A percentile compares a stretch with the other conserved stretches of the same genome.
These are phyloP conservation scores for Sebastes oblongus DNA, from an alignment of 2,797 vertebrate genomes.

Conservation along the genomic window DNA sequence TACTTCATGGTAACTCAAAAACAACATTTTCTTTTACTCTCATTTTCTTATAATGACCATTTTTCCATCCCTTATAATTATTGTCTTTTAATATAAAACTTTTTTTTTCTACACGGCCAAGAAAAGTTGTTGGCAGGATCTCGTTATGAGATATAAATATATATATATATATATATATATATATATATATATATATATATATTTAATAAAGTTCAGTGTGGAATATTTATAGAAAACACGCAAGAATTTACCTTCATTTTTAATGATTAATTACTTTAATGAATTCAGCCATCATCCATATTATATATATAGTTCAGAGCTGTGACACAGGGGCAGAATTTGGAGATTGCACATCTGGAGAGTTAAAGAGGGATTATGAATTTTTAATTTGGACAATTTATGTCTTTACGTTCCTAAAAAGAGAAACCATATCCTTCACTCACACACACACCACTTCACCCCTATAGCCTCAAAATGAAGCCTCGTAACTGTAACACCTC, in stretches of 20 bases:
- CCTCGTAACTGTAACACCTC: not conserved
- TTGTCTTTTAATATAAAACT: conserved; percentile 5
- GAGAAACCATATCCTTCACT: conserved; percentile 4
- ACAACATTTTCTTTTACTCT: conserved; percentile 35
- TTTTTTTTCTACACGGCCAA: not conserved
- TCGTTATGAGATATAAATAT: not conserved
- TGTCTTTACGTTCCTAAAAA: conserved; percentile 22
- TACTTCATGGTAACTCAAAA: conserved; percentile 5
- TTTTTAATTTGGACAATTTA: conserved; percentile 29
- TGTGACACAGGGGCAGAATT: not conserved
- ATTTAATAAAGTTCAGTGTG: not conserved
- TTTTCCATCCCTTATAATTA: conserved; percentile 27
- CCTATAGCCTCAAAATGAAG: not conserved
- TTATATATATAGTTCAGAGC: not conserved
- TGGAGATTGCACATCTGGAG: not conserved
- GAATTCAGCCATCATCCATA: not conserved
- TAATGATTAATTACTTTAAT: conserved; percentile 22
- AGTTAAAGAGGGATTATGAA: not conserved
- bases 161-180: not conserved
- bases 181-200: not conserved
- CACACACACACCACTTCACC: not conserved
- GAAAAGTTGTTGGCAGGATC: not conserved
- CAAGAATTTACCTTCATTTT: not conserved
- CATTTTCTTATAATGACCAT: conserved; percentile 13
- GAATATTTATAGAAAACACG: not conserved